phyloP scores from a whole-genome alignment of 2,113 vertebrate genomes.

The Pteropus alecto region DNA sequence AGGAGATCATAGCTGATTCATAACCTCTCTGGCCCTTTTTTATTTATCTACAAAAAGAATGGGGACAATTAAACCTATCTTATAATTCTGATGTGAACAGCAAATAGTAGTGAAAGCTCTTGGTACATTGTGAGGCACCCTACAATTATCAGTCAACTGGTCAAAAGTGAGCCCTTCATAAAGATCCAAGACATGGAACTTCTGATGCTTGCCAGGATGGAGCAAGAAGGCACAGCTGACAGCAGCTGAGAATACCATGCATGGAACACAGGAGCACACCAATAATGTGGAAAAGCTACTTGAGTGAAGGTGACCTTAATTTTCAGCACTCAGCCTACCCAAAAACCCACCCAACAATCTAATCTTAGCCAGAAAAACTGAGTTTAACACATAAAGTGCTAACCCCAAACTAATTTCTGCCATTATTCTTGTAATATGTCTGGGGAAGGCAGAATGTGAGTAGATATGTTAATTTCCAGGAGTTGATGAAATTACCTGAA shows the following conservation, averaged over 20 bases:
- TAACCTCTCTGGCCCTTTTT: not conserved
- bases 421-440: not conserved
- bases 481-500: not conserved
- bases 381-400: not conserved
- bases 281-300: not conserved
- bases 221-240: not conserved
- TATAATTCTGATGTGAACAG: not conserved
- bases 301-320: not conserved
- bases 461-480: not conserved
- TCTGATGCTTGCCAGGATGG: not conserved
- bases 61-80: not conserved
- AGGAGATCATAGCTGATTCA: not conserved
- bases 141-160: not conserved
- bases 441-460: not conserved
- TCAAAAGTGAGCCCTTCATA: not conserved
- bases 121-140: not conserved
- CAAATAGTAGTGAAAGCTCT: not conserved
- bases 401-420: not conserved
- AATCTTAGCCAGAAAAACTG: not conserved
- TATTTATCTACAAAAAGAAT: conserved; percentile 15
- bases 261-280: not conserved
- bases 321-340: not conserved
- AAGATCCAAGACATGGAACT: not conserved
- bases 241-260: not conserved
- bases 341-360: not conserved